Conservation (phyloP, 2,888 invertebrate species). For the Galeopsomyia nigrocyanea region DNA sequence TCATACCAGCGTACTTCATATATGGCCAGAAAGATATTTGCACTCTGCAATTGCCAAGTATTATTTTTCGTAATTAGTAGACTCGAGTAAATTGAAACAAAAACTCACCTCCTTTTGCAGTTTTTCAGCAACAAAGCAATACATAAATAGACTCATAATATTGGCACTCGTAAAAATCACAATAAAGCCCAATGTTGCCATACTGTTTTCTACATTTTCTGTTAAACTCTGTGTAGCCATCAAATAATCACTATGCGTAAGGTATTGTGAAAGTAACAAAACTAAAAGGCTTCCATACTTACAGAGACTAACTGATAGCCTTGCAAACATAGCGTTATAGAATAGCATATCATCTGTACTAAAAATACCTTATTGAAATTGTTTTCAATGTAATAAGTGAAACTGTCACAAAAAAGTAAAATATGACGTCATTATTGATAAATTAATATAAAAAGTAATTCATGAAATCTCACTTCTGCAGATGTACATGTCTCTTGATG, state of each 20-base stretch:
- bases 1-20: slow-evolving; percentile 55
- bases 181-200: slow-evolving; percentile 18
- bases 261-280: neutral
- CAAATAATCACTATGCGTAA: neutral
- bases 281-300: slow-evolving; percentile 12
- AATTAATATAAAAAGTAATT: no score
- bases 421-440: no score
- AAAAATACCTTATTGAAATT: slow-evolving; percentile 52
- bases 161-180: slow-evolving; percentile 24
- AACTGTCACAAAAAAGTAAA: slow-evolving; percentile 31
- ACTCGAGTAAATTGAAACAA: neutral
- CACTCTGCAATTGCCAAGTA: slow-evolving; percentile 48
- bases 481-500: slow-evolving; percentile 48
- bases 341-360: slow-evolving; percentile 47
- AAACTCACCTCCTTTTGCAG: slow-evolving; percentile 20
- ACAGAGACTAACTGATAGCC: slow-evolving; percentile 52
- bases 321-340: slow-evolving; percentile 51
- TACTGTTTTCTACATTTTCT: slow-evolving; percentile 13
- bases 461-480: slow-evolving; percentile 44
- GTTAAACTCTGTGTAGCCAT: slow-evolving; percentile 11
- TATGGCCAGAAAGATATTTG: slow-evolving; percentile 46
- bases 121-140: slow-evolving; percentile 29
- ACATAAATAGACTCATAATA: slow-evolving; percentile 31
- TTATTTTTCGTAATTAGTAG: neutral
- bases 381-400: slow-evolving; percentile 47